Evolutionary conservation across 2,113 vertebrate species (phyloP).

Genomic region (Pipra filicauda): DNA sequence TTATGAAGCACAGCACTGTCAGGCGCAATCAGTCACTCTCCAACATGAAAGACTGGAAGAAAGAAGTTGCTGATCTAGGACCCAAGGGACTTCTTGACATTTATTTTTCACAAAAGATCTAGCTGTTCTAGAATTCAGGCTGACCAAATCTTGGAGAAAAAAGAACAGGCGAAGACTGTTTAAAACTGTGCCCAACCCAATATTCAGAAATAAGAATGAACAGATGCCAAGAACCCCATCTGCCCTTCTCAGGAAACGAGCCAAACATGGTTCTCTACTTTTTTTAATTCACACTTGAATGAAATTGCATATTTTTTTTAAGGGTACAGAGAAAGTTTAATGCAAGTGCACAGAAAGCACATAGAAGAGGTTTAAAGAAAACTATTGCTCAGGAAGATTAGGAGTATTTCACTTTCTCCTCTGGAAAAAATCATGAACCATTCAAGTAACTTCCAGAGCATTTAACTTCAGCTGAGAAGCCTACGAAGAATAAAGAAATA

Average conservation of each 20-base stretch:
- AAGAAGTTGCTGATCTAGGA: background rate
- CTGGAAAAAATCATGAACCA: background rate
- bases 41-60: background rate
- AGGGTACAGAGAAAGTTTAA: background rate
- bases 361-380: background rate
- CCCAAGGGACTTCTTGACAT: background rate
- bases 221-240: constrained; percentile 18
- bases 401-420: background rate
- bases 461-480: background rate
- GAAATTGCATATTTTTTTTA: background rate
- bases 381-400: background rate
- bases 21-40: background rate
- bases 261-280: background rate
- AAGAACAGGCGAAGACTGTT: background rate
- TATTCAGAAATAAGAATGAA: background rate
- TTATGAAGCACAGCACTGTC: background rate
- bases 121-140: constrained; percentile 11
- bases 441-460: background rate
- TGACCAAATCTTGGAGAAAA: background rate
- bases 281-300: background rate
- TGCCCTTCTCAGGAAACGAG: constrained; percentile 2
- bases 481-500: background rate
- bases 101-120: constrained; percentile 3
- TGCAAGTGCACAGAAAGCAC: background rate
- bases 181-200: background rate